Evolutionary conservation across 2,113 vertebrate genomes (phyloP), one percentile per base, ranked within the genome.

Genomic region (Syngnathoides biaculeatus): DNA sequence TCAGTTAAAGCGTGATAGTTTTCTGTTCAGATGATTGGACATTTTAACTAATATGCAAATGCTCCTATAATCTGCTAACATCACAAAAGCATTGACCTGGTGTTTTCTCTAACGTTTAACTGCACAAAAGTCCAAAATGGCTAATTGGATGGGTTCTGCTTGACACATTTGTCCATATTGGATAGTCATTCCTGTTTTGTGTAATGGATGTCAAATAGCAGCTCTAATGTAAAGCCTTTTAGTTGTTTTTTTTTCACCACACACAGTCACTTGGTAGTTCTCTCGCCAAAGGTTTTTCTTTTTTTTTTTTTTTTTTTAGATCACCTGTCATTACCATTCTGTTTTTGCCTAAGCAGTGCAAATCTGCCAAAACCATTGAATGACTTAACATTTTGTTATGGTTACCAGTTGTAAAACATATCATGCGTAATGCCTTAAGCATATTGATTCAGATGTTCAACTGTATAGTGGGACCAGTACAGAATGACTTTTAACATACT

Each of bases 131-230:
- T 15, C 55, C 14, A 15, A 24, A 56, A 56, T 56, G 19, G 13
- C 57, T 39, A 4, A 61, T 61, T 7, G 22, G 39, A 61, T 12
- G 13, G 42, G 20, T 84, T 89, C 73, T 75, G 58, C 75, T 65
- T 58, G 64, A 78, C 59, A 35, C 67, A 43, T 71, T 74, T 77
- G 79, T 71, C 78, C 81, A 79, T 75, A 85, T 83, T 82, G 79
- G 78, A 83, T 87, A 75, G 84, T 82, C 73, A 81, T 84, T 84
- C 73, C 66, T 72, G 70, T 77, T 77, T 82, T 15, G 4, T 30
- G 69, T 75, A 87, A 84, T 77, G 78, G 75, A 79, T 89, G 82
- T 88, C 79, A 86, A 81, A 77, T 74, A 64, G 78, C 82, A 81
- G 84, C 82, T 82, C 68, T 76, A 79, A 64, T 86, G 73, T 84